phyloP scores from a whole-genome alignment of 2,888 invertebrate genomes.

The Gandaritis pyraliata region DNA sequence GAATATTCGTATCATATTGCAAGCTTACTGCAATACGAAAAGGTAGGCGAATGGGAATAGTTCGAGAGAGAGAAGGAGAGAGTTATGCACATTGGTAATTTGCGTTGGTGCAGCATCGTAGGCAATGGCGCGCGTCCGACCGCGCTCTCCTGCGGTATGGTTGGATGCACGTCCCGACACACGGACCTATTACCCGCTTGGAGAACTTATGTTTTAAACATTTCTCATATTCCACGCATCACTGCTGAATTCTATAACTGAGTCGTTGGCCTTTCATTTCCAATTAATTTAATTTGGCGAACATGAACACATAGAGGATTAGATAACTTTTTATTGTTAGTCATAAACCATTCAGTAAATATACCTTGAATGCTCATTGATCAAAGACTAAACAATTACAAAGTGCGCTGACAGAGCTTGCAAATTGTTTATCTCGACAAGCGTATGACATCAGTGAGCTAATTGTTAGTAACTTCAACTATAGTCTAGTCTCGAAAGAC shows the following conservation, averaged over 20 bases:
- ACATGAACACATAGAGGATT: neutral
- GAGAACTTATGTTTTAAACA: conserved; percentile 39
- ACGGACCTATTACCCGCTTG: conserved; percentile 33
- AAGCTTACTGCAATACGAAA: conserved; percentile 30
- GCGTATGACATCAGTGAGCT: conserved; percentile 14
- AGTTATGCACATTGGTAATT: conserved; percentile 52
- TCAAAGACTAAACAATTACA: neutral
- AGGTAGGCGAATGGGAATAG: conserved; percentile 34
- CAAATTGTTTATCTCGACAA: conserved; percentile 3
- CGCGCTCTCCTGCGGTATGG: conserved; percentile 64
- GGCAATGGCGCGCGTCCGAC: conserved; percentile 71
- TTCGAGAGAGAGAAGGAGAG: conserved; percentile 53
- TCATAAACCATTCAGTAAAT: neutral
- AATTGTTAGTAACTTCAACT: conserved; percentile 6
- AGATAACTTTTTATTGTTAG: neutral
- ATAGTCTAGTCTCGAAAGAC: neutral
- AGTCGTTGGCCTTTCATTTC: conserved; percentile 37
- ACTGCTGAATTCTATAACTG: conserved; percentile 28
- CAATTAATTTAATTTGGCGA: conserved; percentile 13
- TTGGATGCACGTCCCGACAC: conserved; percentile 61
- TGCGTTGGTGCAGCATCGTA: conserved; percentile 44
- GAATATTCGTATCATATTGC: conserved; percentile 44
- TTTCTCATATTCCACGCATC: conserved; percentile 39
- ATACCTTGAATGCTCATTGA: too few species aligned
- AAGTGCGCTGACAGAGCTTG: neutral